Evolutionary conservation across 1,140 invertebrate species (phyloP), one percentile per base, ranked within the genome.

Genomic region (Heliconius eleuchia): DNA sequence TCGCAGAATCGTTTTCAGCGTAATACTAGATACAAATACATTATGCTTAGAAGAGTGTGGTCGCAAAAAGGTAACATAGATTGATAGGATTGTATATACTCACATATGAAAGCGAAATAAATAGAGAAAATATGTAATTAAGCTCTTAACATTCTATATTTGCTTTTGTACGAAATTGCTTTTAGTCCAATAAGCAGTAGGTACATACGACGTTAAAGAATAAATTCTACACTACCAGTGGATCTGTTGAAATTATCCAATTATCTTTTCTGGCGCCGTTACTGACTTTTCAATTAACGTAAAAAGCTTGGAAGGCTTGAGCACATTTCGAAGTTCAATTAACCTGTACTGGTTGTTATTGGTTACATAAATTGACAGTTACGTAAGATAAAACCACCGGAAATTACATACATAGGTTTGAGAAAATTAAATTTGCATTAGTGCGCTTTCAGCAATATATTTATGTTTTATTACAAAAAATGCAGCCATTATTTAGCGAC

Each of bases 1-100:
- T 80, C 81, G 78, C 77, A 60, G 79, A 74, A 74, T 74, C 37
- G 50, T 78, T 78, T 78, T 78, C 72, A 82, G 74, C 42, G 27
- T 50, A 42, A 11, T 78, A 42, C 11, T 70, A 19, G n/a, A 6
- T 60, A 60, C 23, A 23, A 23, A n/a, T 60, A 60, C 0, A 23
- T 60, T 23, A 23, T 23, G 55, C 7, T 60, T 23, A 60, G n/a
- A 23, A 23, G 19, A 60, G 9, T 11, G 55, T 27, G 19, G 3
- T 1, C 9, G 55, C 55, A 9, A 60, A 60, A 60, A 60, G n/a
- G n/a, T 18, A n/a, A 16, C 3, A 46, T 46, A 46, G 42, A 16
- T 46, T 16, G 13, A 46, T 46, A 16, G 42, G 42, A 46, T 16
- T 16, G 42, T 16, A 46, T 16, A n/a, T 8, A 57, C 18, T 5